Evolutionary conservation across 2,888 invertebrate species (phyloP).

Genomic region (Galeruca laticollis): DNA sequence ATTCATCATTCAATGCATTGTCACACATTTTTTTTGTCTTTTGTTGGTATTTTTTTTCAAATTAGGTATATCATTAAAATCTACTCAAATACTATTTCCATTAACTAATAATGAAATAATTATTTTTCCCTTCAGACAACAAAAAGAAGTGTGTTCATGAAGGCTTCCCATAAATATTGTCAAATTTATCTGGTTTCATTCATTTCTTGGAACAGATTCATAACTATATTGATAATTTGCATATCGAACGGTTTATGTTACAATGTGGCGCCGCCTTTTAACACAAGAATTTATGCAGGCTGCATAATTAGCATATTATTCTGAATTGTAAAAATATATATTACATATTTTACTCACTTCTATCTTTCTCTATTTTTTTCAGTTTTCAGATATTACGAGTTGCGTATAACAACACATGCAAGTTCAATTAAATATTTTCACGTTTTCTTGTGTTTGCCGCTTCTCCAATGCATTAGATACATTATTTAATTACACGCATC

Average conservation of each 20-base stretch:
- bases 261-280: conserved; percentile 6
- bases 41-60: too few relatives aligned
- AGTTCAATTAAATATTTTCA: conserved; percentile 5
- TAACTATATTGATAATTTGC: conserved; percentile 1
- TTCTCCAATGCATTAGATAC: neutral
- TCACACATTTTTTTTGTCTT: too few relatives aligned
- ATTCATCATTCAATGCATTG: too few relatives aligned
- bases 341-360: neutral
- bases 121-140: too few relatives aligned
- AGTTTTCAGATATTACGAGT: neutral
- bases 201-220: conserved; percentile 2
- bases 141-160: neutral
- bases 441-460: conserved; percentile 4
- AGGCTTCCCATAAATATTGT: neutral
- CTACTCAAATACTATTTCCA: too few relatives aligned
- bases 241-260: neutral
- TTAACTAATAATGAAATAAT: too few relatives aligned
- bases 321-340: neutral
- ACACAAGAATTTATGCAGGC: neutral
- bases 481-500: neutral
- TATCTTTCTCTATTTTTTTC: neutral
- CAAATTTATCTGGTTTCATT: conserved; percentile 1
- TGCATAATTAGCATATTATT: conserved; percentile 7
- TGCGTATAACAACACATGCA: neutral
- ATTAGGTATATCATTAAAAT: too few relatives aligned